Base-by-base conservation (phyloP, 2,113 vertebrate species). In the Grammomys surdaster region DNA sequence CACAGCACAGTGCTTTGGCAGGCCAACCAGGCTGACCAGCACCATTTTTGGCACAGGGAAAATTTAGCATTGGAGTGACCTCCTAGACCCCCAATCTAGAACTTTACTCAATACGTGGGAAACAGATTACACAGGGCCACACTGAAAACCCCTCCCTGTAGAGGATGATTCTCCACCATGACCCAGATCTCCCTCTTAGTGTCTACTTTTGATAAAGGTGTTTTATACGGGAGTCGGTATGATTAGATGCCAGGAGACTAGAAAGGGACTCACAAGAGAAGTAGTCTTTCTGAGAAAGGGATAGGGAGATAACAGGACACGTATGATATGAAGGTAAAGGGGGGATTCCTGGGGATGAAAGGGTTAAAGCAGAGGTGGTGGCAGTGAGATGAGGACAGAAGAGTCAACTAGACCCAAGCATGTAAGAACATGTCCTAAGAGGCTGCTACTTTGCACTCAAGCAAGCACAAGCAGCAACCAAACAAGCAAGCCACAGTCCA, bases 51-150 rank as follows among this genome's bases (percentile, higher is more conserved):
- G 12, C 31, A 69, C 2, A 12, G 51, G 73, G 26, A 89, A 10
- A 65, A 80, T 7, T 65, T 24, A 26, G 26, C 78, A n/a, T 82
- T 28, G 22, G 12, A 54, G 28, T 4, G 33, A 7, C 43, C 60
- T 31, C 19, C 17, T 72, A 17, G 9, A 26, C 60, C 24, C 17
- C 46, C 4, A 4, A 31, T n/a, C 22, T 2, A 0, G 36, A 80
- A 4, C 5, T 2, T 14, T 40, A 24, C n/a, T 0, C 24, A 17
- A 1, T 91, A 12, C 0, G 3, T 6, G 3, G 26, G 5, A 22
- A 22, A 0, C 58, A 3, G 3, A 10, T 40, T 43, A 40, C 10
- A 22, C 20, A 2, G 1, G 0, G 5, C 10, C 14, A 3, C 20
- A 7, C 54, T 0, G 4, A 22, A 9, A 43, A 43, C 40, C 40